Base-by-base conservation (phyloP, 2,888 invertebrate species). In the Augochlorella aurata region DNA sequence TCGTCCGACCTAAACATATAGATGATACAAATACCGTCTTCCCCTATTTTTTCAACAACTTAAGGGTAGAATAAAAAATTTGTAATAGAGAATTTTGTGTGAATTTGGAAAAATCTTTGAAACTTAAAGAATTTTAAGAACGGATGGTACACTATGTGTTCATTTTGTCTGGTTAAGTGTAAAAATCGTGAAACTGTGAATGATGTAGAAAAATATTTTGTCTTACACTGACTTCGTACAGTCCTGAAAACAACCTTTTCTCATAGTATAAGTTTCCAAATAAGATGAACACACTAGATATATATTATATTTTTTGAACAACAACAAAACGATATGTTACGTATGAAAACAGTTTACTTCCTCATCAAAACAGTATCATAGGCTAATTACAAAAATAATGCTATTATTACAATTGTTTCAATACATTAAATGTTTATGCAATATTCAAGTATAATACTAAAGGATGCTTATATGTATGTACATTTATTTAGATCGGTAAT, bases 311-410 rank as follows among this genome's bases (percentile, higher is more conserved):
- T 38, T 61, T 18, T 2, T 10, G 38, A 63, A 18, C 18, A 38
- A 24, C 10, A 18, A 63, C 18, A 65, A 9, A 65, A 65, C 10
- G 5, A 38, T 10, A 14, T 12, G 38, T 63, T 79, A 71, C 45
- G 71, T 79, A 77, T 85, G 75, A 78, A 88, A 82, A 81, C 75
- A 86, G 67, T 87, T 88, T 87, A 88, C 86, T 87, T 84, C 79
- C 84, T 38, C 54, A 70, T 82, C 69, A 84, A 88, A 86, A 84
- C 84, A 74, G 70, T 77, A 72, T 82, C 78, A 66, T 82, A 86
- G 68, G 69, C 61, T 86, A 86, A 74, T 80, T 82, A 81, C 77
- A 87, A 88, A 88, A 84, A 85, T 84, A 84, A 77, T 84, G 68
- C 58, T 88, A 88, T 81, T 18, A 38, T 84, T 84, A 86, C 70